phyloP scores from a whole-genome alignment of 2,888 invertebrate genomes.

The Andrena dorsata region DNA sequence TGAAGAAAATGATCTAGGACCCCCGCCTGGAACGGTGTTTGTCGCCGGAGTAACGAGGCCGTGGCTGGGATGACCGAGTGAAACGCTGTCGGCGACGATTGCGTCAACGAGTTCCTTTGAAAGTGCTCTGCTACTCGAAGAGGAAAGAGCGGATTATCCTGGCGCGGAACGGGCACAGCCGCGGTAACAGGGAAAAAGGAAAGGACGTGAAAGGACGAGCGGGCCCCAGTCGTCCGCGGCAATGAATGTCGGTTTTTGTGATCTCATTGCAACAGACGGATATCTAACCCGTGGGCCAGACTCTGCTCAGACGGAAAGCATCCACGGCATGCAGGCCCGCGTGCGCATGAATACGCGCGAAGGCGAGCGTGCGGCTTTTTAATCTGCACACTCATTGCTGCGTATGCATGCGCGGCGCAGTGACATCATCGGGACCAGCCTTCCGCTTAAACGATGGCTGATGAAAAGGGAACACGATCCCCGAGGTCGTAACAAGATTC shows the following conservation, averaged over 20 bases:
- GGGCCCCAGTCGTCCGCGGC: background rate
- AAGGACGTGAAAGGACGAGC: conserved; percentile 8
- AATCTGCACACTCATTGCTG: conserved; percentile 52
- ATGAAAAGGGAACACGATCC: conserved; percentile 4
- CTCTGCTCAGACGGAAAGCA: conserved; percentile 39
- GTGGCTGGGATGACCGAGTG: background rate
- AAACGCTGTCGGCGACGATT: background rate
- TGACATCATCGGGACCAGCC: conserved; percentile 42
- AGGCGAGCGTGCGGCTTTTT: conserved; percentile 25
- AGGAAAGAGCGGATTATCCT: conserved; percentile 22
- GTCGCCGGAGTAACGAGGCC: no score
- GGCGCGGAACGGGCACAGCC: background rate
- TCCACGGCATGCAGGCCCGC: conserved; percentile 30
- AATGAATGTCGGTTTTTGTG: conserved; percentile 42
- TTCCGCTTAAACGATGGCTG: conserved; percentile 30
- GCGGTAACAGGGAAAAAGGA: conserved; percentile 8
- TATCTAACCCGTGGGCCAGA: conserved; percentile 43
- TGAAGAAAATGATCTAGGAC: no score
- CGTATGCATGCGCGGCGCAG: conserved; percentile 21
- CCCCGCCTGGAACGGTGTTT: background rate
- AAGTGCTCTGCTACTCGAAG: background rate
- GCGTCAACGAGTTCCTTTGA: conserved; percentile 2
- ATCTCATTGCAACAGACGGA: conserved; percentile 26
- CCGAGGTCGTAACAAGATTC: conserved; percentile 4
- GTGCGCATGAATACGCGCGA: conserved; percentile 30